phyloP scores from a whole-genome alignment of 2,797 vertebrate genomes.

The Enoplosus armatus region DNA sequence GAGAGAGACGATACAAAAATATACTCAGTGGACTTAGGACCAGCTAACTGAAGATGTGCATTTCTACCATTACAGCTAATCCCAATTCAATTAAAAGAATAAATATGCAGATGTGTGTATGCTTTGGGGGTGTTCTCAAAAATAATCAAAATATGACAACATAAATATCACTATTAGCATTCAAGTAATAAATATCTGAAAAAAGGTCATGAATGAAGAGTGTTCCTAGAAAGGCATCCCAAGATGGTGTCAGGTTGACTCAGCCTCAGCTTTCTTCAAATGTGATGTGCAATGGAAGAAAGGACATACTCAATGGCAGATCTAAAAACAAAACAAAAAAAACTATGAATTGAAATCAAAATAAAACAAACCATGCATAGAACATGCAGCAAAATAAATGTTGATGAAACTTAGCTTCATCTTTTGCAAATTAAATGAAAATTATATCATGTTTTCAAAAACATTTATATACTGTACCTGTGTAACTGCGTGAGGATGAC shows the following conservation, averaged over 20 bases:
- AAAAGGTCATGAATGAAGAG: slow-evolving; percentile 52
- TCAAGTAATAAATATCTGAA: slow-evolving; percentile 61
- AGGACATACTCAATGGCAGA: slow-evolving; percentile 80
- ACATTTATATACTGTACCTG: slow-evolving; percentile 70
- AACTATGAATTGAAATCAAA: slow-evolving; percentile 61
- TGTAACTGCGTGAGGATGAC: slow-evolving; percentile 40
- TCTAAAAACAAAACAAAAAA: slow-evolving; percentile 84
- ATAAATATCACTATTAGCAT: slow-evolving; percentile 44
- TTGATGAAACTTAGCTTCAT: not conserved
- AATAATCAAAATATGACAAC: slow-evolving; percentile 19
- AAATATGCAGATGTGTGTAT: slow-evolving; percentile 40
- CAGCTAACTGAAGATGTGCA: slow-evolving; percentile 32
- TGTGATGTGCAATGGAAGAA: slow-evolving; percentile 80
- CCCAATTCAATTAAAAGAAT: slow-evolving; percentile 35
- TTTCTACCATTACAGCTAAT: slow-evolving; percentile 10
- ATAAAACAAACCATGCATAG: slow-evolving; percentile 53
- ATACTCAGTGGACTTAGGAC: slow-evolving; percentile 50
- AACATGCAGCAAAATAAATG: slow-evolving; percentile 24
- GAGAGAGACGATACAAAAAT: slow-evolving; percentile 39
- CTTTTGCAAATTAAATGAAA: slow-evolving; percentile 42
- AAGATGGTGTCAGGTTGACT: slow-evolving; percentile 80
- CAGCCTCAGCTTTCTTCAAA: slow-evolving; percentile 80
- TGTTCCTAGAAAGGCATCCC: slow-evolving; percentile 80
- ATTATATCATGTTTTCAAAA: slow-evolving; percentile 24
- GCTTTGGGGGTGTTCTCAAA: slow-evolving; percentile 25